Evolutionary conservation across 2,797 vertebrate species (phyloP), one percentile per base, ranked within the genome.

Genomic region (Lophura swinhoii): DNA sequence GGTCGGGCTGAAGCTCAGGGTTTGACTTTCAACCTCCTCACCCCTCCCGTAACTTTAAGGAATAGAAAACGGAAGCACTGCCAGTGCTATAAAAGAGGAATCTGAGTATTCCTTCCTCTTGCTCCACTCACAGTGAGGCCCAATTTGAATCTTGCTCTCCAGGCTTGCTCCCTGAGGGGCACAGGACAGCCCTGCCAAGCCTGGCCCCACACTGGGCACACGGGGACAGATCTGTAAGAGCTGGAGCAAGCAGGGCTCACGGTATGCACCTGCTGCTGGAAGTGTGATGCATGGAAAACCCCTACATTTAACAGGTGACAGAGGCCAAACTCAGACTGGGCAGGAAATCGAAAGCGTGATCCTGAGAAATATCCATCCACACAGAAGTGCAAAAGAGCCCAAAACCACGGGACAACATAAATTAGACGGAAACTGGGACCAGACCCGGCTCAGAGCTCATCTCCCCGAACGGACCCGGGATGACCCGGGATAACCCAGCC

Each of bases 221-320:
- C 33, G 31, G 35, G 58, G 12, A 73, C 68, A 43, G 14, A 20
- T 58, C 56, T 48, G 46, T 0, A 3, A 59, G n/a, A 82, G 22
- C 20, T 15, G 12, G 7, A 31, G 13, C 0, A 1, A 48, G 1
- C 0, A 18, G 14, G 22, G 48, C 74, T 33, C 41, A 12, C 7
- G 12, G 41, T 55, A 37, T 66, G 55, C 41, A 22, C 2, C 35
- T 74, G 53, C 70, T 84, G 70, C 77, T 74, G 26, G 8, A 80
- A 87, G n/a, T 22, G 3, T 60, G 39, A 9, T 20, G n/a, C 18
- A 39, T 13, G 35, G 59, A 68, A 82, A 76, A 28, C 0, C 41
- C n/a, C 33, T 35, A 33, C 46, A 89, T 71, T 95, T 96, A 97
- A 96, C 93, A 95, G 91, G 93, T 96, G 91, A 94, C 93, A 87